Evolutionary conservation across 23 tunicate genomes (phyloP).

Genomic region (Halocynthia roretzi): DNA sequence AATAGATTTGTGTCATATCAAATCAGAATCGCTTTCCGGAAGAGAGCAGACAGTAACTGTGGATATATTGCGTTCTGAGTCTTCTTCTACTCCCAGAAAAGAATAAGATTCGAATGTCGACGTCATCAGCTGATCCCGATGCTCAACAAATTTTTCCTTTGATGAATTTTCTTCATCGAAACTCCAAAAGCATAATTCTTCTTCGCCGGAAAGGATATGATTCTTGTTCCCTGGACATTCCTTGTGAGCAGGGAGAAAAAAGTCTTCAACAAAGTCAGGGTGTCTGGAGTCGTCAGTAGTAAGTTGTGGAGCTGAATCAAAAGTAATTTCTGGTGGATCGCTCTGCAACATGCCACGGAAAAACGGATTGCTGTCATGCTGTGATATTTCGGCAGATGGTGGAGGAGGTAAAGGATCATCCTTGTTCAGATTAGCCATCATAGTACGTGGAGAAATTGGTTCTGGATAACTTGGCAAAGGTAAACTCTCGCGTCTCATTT

Average conservation of each 20-base stretch:
- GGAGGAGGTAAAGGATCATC: no score
- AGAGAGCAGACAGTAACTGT: constrained; percentile 1
- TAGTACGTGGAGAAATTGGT: no score
- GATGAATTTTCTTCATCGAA: constrained; percentile 1
- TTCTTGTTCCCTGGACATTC: not conserved
- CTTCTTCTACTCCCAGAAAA: not conserved
- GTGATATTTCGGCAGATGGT: no score
- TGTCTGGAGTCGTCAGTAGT: not conserved
- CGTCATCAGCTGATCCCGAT: not conserved
- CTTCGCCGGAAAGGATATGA: not conserved
- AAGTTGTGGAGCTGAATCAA: not conserved
- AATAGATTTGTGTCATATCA: no score
- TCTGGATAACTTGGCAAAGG: no score
- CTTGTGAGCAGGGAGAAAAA: not conserved
- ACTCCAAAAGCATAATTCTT: not conserved
- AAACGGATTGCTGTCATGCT: no score
- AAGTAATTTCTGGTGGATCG: not conserved
- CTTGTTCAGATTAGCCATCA: no score
- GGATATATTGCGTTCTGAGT: not conserved
- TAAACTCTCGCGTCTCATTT: no score
- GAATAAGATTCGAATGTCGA: not conserved
- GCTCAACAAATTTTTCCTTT: not conserved
- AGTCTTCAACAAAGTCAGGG: constrained; percentile 5
- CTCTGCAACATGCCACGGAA: no score
- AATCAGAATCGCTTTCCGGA: not conserved